Conservation (phyloP, 2,888 invertebrate genomes). For the Spisula solida region DNA sequence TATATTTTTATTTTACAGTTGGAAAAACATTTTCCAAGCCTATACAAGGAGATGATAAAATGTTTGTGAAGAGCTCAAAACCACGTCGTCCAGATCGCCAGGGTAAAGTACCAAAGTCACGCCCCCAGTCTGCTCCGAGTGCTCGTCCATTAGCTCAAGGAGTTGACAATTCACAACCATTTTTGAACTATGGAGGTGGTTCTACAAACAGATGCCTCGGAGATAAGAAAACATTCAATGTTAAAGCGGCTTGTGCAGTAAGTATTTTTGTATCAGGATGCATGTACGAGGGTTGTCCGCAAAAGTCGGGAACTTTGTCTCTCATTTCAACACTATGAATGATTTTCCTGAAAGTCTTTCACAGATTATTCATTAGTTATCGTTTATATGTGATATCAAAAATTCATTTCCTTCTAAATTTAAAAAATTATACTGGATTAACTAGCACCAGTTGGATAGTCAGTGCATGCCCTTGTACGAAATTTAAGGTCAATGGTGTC, state of each 20-base stretch:
- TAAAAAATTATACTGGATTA: no score
- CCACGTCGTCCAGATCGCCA: slow-evolving; percentile 72
- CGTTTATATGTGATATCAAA: no score
- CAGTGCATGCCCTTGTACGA: no score
- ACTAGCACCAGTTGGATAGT: no score
- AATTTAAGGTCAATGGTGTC: no score
- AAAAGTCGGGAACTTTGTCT: no score
- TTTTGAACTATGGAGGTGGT: slow-evolving; percentile 74
- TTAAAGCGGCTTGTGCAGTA: slow-evolving; percentile 77
- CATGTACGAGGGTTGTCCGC: no score
- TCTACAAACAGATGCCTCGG: slow-evolving; percentile 61
- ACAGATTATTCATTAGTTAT: no score
- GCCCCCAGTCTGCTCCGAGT: slow-evolving; percentile 62
- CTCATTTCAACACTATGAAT: no score
- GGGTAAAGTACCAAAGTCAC: slow-evolving; percentile 56
- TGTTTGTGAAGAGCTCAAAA: slow-evolving; percentile 64
- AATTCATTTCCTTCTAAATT: no score
- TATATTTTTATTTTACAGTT: slow-evolving; percentile 51
- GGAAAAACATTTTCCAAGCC: slow-evolving; percentile 70
- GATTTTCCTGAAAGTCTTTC: no score
- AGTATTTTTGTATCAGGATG: slow-evolving; percentile 36
- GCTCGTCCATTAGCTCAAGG: slow-evolving; percentile 48
- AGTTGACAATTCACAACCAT: slow-evolving; percentile 66
- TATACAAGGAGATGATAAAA: slow-evolving; percentile 66
- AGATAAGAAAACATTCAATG: slow-evolving; percentile 75